Evolutionary conservation across 35 echinoderm and acorn worm genomes (phyloP), one percentile per base, ranked within the genome.

Genomic region (Anneissia japonica): DNA sequence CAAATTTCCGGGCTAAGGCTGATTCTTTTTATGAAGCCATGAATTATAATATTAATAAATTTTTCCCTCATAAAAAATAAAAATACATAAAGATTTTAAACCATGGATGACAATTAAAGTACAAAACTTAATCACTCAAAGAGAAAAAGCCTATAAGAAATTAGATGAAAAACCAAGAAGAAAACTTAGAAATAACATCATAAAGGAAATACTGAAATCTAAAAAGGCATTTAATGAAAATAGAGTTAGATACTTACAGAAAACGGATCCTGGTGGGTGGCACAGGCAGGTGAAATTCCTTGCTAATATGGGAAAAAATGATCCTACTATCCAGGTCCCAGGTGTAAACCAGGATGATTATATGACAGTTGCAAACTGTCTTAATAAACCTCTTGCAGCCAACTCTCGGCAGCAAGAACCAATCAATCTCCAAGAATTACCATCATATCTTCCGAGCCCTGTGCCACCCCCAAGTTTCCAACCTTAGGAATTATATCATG

Each of bases 91-190:
- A 1, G 43, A 34, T 6, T 72, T 76, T n/a, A 86, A 86, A 38
- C 72, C 73, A 17, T 86, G 73, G 84, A 86, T 86, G 84, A 86
- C 84, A 37, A 74, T 76, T 28, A 72, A 33, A 74, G 73, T 86
- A 16, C 74, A 76, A n/a, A 4, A 0, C 32, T 14, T 86, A 3
- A 40, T 39, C 43, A n/a, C 4, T 31, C 6, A 21, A 35, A 17
- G 28, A 33, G 37, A 72, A 26, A 73, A 86, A 73, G 41, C 35
- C n/a, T 36, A 38, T 75, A 28, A 39, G 23, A n/a, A 38, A 12
- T 1, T 13, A 4, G 36, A 39, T 28, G 11, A 14, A 37, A 39
- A 31, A n/a, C 16, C 6, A 11, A 10, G 36, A 30, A n/a, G 43
- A 38, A 75, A 76, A 86, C 35, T 74, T 19, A 86, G 64, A 37